These are phyloP conservation scores for Megaustenia siamemsis DNA, from an alignment of 2,888 invertebrate species.

Conservation along the genomic window DNA sequence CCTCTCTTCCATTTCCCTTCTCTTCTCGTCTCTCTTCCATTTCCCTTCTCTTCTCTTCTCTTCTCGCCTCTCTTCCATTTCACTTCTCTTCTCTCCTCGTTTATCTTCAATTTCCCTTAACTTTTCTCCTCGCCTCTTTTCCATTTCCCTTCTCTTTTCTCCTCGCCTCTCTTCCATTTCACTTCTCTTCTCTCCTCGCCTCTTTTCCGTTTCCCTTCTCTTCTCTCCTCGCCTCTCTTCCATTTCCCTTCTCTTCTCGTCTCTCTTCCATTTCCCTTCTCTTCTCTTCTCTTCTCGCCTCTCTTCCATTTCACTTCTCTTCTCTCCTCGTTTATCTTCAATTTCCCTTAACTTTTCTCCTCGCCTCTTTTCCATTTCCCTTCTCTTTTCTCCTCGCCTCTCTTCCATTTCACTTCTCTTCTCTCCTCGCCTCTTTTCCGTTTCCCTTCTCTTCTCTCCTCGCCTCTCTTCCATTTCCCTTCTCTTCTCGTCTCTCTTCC, in stretches of 20 bases:
- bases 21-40: neutral
- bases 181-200: neutral
- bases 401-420: too few relatives aligned
- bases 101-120: too few relatives aligned
- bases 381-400: too few relatives aligned
- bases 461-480: too few relatives aligned
- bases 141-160: neutral
- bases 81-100: neutral
- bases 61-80: too few relatives aligned
- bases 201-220: neutral
- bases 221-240: too few relatives aligned
- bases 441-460: neutral
- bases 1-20: neutral
- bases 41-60: neutral
- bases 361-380: too few relatives aligned
- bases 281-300: too few relatives aligned
- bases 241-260: too few relatives aligned
- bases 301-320: neutral
- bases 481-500: neutral
- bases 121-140: too few relatives aligned
- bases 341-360: too few relatives aligned
- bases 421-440: neutral
- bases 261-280: too few relatives aligned
- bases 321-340: neutral
- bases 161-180: neutral